Evolutionary conservation across 2,797 vertebrate genomes (phyloP).

Genomic region (Danio aesculapii): DNA sequence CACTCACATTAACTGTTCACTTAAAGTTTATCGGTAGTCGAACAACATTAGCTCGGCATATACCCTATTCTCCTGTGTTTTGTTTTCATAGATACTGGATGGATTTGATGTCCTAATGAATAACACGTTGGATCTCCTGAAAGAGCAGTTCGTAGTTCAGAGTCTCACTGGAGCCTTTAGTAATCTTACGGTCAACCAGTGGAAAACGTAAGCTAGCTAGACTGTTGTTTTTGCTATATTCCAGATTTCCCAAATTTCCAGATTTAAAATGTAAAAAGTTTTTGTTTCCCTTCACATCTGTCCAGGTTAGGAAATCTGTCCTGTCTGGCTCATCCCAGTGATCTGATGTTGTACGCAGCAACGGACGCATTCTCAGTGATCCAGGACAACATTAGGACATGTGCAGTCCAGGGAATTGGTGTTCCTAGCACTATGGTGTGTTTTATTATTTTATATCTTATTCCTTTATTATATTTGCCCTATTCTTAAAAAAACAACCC

Average conservation of each 20-base stretch:
- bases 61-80: not conserved
- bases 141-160: slow-evolving; percentile 76
- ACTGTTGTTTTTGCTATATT: not conserved
- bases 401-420: slow-evolving; percentile 64
- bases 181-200: slow-evolving; percentile 76
- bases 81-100: slow-evolving; percentile 72
- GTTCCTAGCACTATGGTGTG: slow-evolving; percentile 77
- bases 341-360: slow-evolving; percentile 72
- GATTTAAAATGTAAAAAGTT: not conserved
- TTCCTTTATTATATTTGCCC: slow-evolving; percentile 9
- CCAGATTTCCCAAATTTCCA: no score
- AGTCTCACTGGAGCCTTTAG: slow-evolving; percentile 71
- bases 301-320: slow-evolving; percentile 75
- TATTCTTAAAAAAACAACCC: not conserved
- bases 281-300: slow-evolving; percentile 39
- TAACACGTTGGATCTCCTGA: slow-evolving; percentile 70
- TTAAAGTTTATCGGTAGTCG: no score
- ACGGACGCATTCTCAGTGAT: slow-evolving; percentile 71
- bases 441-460: not conserved
- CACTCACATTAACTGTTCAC: no score
- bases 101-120: slow-evolving; percentile 76
- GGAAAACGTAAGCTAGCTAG: slow-evolving; percentile 70
- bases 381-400: slow-evolving; percentile 71
- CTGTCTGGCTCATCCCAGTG: slow-evolving; percentile 74
- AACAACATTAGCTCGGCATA: no score